Evolutionary conservation across 2,797 vertebrate genomes (phyloP).

Genomic region (Microctenopoma lineatum): DNA sequence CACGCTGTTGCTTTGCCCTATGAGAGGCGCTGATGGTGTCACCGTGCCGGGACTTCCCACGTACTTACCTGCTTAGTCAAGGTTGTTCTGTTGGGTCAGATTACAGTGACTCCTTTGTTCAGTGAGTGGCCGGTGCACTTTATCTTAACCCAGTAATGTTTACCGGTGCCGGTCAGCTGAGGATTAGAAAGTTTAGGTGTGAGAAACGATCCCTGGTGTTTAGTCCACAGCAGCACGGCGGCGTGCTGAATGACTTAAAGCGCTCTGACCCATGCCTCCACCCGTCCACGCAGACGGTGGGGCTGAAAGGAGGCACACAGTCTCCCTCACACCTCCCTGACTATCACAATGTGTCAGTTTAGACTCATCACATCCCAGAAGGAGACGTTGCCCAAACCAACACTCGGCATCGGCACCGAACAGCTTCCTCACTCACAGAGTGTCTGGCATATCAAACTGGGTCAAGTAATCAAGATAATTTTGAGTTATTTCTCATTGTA

Average conservation of each 20-base stretch:
- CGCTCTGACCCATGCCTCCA: too few relatives aligned
- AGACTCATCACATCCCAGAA: too few relatives aligned
- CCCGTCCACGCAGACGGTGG: too few relatives aligned
- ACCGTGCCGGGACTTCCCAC: slow-evolving; percentile 4
- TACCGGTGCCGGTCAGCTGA: background rate
- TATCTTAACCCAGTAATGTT: background rate
- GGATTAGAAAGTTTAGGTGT: background rate
- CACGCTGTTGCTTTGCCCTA: background rate
- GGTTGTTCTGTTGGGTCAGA: background rate
- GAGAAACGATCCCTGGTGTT: background rate
- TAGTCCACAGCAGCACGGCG: too few relatives aligned
- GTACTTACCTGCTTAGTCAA: background rate
- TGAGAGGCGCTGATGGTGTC: background rate
- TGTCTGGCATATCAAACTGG: too few relatives aligned
- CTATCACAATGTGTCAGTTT: too few relatives aligned
- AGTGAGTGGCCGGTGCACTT: background rate
- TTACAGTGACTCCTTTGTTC: background rate
- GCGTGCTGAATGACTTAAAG: too few relatives aligned
- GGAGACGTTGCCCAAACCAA: too few relatives aligned
- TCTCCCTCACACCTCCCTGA: too few relatives aligned
- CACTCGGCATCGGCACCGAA: too few relatives aligned
- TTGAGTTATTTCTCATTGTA: background rate
- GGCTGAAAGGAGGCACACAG: too few relatives aligned
- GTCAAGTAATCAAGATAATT: background rate
- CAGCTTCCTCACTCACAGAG: too few relatives aligned